These are phyloP conservation scores for Megaceryle maxima DNA, from an alignment of 2,113 vertebrate genomes.

Conservation along the genomic window DNA sequence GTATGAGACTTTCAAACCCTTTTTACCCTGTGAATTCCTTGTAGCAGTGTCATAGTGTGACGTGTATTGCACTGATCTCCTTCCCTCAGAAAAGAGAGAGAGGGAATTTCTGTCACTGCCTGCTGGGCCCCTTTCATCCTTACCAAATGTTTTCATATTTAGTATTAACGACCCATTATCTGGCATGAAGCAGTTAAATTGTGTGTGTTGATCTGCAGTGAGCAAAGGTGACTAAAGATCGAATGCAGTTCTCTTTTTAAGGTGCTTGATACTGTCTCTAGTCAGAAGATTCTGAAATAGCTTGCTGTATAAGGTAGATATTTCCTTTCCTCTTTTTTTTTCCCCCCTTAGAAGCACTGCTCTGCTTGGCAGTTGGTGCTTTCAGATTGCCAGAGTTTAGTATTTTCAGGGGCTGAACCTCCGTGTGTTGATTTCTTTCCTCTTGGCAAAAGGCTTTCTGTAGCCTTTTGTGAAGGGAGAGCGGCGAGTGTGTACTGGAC, in stretches of 20 bases:
- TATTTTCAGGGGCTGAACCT: neutral
- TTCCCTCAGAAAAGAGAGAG: neutral
- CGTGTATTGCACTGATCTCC: neutral
- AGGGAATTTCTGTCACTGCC: neutral
- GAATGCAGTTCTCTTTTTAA: neutral
- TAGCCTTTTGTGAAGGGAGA: accelerated
- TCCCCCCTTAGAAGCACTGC: neutral
- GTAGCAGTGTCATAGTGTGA: accelerated
- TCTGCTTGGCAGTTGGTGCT: neutral
- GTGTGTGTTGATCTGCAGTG: neutral
- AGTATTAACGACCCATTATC: neutral
- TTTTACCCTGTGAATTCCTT: neutral
- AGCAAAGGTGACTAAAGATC: neutral
- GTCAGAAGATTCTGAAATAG: neutral
- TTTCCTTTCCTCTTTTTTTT: neutral
- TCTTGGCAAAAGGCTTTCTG: neutral
- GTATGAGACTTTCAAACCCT: neutral
- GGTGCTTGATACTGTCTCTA: neutral
- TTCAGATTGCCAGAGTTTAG: neutral
- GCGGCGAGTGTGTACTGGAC: neutral
- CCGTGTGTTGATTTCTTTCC: neutral
- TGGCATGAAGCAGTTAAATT: neutral
- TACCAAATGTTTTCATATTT: neutral
- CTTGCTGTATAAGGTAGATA: neutral
- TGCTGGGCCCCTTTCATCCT: neutral